Base-by-base conservation (phyloP, 2,888 invertebrate genomes). In the Cataglyphis albicans region DNA sequence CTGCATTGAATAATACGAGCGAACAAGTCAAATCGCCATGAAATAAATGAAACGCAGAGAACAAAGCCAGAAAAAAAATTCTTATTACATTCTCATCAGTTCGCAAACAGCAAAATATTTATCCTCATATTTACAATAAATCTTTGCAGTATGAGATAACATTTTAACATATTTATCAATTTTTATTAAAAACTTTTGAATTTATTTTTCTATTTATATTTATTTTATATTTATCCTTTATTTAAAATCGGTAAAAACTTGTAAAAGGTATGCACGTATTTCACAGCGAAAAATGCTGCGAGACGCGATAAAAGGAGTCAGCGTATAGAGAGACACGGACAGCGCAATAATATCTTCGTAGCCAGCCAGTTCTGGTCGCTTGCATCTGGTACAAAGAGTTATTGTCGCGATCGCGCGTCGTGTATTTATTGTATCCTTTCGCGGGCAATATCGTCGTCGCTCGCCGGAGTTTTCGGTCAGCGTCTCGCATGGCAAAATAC, bases 331-430 rank as follows among this genome's bases (percentile, higher is more conserved):
- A 61, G 78, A 72, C 44, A 68, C 25, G 57, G 59, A 78, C 55
- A 59, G 44, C 35, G 72, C 44, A 80, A 44, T 80, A 80, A 80
- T 80, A 80, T 72, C 78, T 48, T 35, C 78, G 59, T 83, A 78
- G 57, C 63, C 55, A 61, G 72, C 59, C 59, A 75, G 82, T 84
- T 86, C 86, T 73, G 41, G 70, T 70, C 61, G 63, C 57, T 75
- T 72, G 72, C 78, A 80, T 80, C 78, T 80, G 65, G 41, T 81
- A 64, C 75, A 76, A 76, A 81, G 81, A 76, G 81, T 74, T 78
- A 55, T 70, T 59, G 68, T 59, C 61, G 64, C 81, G 67, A 89
- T 86, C 89, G 80, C 72, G 18, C 59, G 52, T n/a, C 52, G n/a
- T 59, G 78, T 80, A 80, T 80, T 80, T 80, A 80, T 80, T 80